A percentile compares a stretch with the other conserved stretches of the same genome.
Conservation (phyloP, 2,113 vertebrate genomes). For the Capreolus pygargus region DNA sequence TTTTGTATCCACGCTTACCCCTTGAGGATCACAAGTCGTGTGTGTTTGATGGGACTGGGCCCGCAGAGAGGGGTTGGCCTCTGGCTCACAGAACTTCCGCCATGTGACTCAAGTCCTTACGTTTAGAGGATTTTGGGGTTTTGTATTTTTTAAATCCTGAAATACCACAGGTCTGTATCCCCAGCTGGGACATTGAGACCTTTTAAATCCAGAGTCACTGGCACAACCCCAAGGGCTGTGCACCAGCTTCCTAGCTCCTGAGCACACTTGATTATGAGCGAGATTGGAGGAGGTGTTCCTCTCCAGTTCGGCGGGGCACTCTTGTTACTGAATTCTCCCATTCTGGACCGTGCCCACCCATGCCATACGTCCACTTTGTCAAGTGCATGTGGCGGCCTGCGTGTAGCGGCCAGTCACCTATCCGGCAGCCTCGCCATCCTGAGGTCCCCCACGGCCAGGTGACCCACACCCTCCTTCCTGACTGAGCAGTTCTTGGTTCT, state of each 20-base stretch:
- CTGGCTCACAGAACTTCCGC: not conserved
- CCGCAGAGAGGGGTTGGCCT: not conserved
- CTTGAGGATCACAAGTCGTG: fast-evolving
- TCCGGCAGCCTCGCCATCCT: not conserved
- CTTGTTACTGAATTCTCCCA: conserved; percentile 25
- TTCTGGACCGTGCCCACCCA: not conserved
- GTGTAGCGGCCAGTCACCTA: not conserved
- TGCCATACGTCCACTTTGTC: not conserved
- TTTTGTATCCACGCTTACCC: not conserved
- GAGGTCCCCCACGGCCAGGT: not conserved
- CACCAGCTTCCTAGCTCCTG: conserved; percentile 66
- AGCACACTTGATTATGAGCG: not conserved
- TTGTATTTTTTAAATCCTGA: not conserved
- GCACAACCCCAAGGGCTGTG: conserved; percentile 28
- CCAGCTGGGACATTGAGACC: not conserved
- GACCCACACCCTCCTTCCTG: not conserved
- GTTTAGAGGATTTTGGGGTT: not conserved
- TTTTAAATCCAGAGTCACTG: not conserved
- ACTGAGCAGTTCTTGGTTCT: not conserved
- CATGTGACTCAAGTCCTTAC: not conserved
- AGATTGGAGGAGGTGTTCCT: not conserved
- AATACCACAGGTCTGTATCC: not conserved
- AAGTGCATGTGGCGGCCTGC: not conserved
- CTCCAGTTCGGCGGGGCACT: not conserved
- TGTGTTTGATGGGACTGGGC: not conserved